Percentiles rank a stretch among this genome's conserved stretches.
phyloP scores from a whole-genome alignment of 2,113 vertebrate species.

The Alces alces region DNA sequence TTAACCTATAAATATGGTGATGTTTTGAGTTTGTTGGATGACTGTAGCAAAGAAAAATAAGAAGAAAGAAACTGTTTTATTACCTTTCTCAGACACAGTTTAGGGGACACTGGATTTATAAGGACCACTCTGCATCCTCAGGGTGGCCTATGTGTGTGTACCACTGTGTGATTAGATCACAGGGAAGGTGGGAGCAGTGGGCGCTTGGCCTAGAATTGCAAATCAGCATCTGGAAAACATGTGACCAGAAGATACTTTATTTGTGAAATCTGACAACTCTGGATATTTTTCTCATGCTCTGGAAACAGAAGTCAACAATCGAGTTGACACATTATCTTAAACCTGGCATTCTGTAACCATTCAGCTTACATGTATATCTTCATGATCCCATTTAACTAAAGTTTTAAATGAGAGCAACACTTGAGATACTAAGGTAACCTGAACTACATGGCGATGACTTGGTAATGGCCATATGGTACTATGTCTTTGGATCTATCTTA shows the following conservation, averaged over 20 bases:
- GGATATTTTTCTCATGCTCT: not conserved
- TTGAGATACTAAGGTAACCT: not conserved
- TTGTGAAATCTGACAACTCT: not conserved
- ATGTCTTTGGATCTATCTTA: not conserved
- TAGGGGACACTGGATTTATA: not conserved
- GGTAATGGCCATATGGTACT: not conserved
- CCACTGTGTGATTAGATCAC: not conserved
- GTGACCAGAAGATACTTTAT: not conserved
- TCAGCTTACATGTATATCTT: not conserved
- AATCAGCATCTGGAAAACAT: not conserved
- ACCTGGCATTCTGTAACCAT: not conserved
- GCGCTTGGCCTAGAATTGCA: not conserved
- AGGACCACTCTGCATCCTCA: not conserved
- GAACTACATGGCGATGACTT: not conserved
- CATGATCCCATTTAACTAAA: not conserved
- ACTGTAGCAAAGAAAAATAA: not conserved
- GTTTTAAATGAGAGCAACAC: not conserved
- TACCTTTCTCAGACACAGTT: not conserved
- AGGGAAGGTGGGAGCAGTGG: not conserved
- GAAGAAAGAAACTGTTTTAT: not conserved
- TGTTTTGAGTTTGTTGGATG: not conserved
- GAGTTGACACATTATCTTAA: not conserved
- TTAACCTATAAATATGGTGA: not conserved
- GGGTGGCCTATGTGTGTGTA: not conserved
- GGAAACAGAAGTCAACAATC: not conserved